Evolutionary conservation across 2,113 vertebrate species (phyloP), one percentile per base, ranked within the genome.

Genomic region (Hemiscyllium ocellatum): DNA sequence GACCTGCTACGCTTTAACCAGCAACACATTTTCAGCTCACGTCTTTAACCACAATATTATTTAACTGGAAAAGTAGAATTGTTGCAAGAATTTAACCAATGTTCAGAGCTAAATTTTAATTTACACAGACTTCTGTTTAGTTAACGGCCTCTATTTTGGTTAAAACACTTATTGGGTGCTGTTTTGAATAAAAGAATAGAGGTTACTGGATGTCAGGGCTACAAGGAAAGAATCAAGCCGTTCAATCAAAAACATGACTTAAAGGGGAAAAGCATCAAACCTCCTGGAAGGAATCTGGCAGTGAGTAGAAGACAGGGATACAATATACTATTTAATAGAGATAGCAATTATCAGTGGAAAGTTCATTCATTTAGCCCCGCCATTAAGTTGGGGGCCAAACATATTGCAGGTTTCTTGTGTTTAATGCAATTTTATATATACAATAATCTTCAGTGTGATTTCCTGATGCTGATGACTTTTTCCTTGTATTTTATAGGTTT

Each of bases 301-400:
- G 7, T 29, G 29, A 76, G 5, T 33, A 29, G 7, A 20, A 66
- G 33, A 65, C 42, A 95, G 68, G 22, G 33, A n/a, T 0, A 72
- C 12, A 95, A 72, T 15, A 69, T 0, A 24, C 91, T 68, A 24
- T 70, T 94, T 50, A 94, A 22, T 7, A 22, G 37, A 37, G n/a
- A 70, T 13, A 72, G 19, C 3, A 24, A 13, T n/a, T 13, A 72
- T 42, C 68, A 95, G 12, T 15, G 24, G 24, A 42, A 72, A 4
- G 47, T 47, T 95, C 42, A 50, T 12, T 42, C 22, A 42, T 42
- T 29, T 61, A 8, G 8, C 56, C 56, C 56, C 37, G 29, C 37
- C 20, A 50, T 33, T 17, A 95, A 29, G 87, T 0, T 56, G 61
- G 95, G 12, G 50, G 6, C 1, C n/a, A 22, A 0, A 0, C 33